Base-by-base conservation (phyloP, 2,113 vertebrate genomes). In the Syngnathoides biaculeatus region DNA sequence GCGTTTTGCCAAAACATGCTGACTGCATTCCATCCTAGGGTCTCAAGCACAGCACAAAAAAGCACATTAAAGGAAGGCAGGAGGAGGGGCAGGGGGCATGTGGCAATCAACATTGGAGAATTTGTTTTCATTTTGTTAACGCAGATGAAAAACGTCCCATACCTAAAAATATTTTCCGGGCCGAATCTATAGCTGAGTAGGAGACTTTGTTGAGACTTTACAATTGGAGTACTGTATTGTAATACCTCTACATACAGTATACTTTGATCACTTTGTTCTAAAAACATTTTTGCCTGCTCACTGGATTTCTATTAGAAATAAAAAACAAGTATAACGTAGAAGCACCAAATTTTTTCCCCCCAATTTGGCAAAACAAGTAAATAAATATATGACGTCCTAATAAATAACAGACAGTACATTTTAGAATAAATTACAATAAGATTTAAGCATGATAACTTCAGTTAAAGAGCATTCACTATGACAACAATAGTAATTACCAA, bases 1-100 rank as follows among this genome's bases (percentile, higher is more conserved):
- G 80, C 84, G 87, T 89, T 59, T 88, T 81, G 79, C 78, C 77
- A 79, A 81, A 90, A 90, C 75, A 87, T 88, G 86, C 87, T 87
- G 88, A 87, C 89, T 87, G 68, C 76, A 86, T 79, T 71, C 82
- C 83, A 86, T 79, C 78, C 75, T 81, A 63, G 65, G 22, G 78
- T 86, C 86, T 83, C 82, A 80, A 79, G 84, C 81, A 86, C 83
- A 86, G 83, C 77, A 80, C 88, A n/a, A n/a, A n/a, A n/a, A n/a
- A n/a, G n/a, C n/a, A n/a, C 82, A 90, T 89, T 89, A 89, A 79
- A 83, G 71, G 61, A 68, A 83, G 77, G 79, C 63, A 73, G 81
- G 53, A 65, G 62, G 71, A 58, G 66, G 82, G 77, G 79, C 63
- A 73, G 81, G 53, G 64, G 62, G 55, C 80, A 57, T 66, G 81